Evolutionary conservation across 2,888 invertebrate species (phyloP).

Genomic region (Beris chalybata): DNA sequence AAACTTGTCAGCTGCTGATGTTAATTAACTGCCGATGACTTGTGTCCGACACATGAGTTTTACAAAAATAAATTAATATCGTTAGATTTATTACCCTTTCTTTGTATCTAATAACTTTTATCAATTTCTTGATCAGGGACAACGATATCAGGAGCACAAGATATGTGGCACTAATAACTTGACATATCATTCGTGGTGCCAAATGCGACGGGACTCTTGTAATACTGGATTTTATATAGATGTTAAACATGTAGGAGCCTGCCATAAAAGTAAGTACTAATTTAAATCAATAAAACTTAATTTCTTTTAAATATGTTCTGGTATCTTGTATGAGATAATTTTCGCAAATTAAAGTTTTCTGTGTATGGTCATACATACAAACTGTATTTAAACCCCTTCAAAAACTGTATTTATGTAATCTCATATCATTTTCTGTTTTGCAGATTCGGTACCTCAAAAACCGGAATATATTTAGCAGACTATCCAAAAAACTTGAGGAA

Average conservation of each 20-base stretch:
- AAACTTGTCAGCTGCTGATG: constrained; percentile 13
- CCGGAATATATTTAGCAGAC: too few species aligned
- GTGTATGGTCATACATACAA: too few species aligned
- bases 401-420: neutral
- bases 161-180: constrained; percentile 74
- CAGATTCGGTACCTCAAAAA: too few species aligned
- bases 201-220: constrained; percentile 77
- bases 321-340: too few species aligned
- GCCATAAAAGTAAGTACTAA: constrained; percentile 52
- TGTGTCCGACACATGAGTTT: too few species aligned
- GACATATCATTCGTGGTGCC: constrained; percentile 77
- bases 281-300: neutral
- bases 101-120: neutral
- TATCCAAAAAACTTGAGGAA: too few species aligned
- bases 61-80: neutral
- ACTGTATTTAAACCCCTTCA: too few species aligned
- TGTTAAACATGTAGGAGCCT: constrained; percentile 68
- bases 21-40: constrained; percentile 19
- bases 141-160: constrained; percentile 53
- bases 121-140: constrained; percentile 38
- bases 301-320: too few species aligned
- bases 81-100: neutral
- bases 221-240: constrained; percentile 71
- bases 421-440: neutral
- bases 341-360: too few species aligned